Base-by-base conservation (phyloP, 1,140 invertebrate genomes). In the Nilaparvata lugens region DNA sequence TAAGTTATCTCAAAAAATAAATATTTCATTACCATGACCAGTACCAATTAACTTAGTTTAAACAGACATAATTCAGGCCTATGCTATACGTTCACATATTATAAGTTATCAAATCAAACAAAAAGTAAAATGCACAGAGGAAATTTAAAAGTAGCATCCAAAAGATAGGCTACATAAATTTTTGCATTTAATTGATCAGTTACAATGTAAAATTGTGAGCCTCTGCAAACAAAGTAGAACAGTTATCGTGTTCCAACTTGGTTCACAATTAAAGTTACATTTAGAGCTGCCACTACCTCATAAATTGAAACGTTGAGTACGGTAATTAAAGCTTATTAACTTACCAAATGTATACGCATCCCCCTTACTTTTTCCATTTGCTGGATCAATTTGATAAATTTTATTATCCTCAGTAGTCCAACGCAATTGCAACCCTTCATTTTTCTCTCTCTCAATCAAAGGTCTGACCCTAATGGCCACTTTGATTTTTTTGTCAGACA, bases 391-490 rank as follows among this genome's bases (percentile, higher is more conserved):
- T 58, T 83, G 78, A 38, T 77, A 72, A 18, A 88, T 80, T 0
- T 73, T 76, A 62, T 84, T 81, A 38, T 76, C 77, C 23, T 78
- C 74, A 25, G 82, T 75, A 2, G 71, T 67, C 87, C 87, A 89
- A 69, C 83, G 78, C 53, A 76, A 69, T n/a, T 70, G 65, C 18
- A 77, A 68, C 61, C 80, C 79, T 1, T 82, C 79, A 40, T 82
- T 78, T 43, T 79, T 73, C 73, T 87, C 85, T 18, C 81, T 77
- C 62, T 75, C 68, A 63, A 86, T 83, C 16, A 88, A 72, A 16
- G 87, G 87, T 53, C 88, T 77, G 43, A 88, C 76, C 75, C 87
- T 85, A 43, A 90, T 83, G 31, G 85, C 86, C 18, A 89, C 87
- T 76, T 84, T 81, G 28, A 87, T 84, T n/a, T n/a, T 35, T 66